These are phyloP conservation scores for Drosophila chauvacae DNA, from an alignment of 1,140 invertebrate genomes.

Conservation along the genomic window DNA sequence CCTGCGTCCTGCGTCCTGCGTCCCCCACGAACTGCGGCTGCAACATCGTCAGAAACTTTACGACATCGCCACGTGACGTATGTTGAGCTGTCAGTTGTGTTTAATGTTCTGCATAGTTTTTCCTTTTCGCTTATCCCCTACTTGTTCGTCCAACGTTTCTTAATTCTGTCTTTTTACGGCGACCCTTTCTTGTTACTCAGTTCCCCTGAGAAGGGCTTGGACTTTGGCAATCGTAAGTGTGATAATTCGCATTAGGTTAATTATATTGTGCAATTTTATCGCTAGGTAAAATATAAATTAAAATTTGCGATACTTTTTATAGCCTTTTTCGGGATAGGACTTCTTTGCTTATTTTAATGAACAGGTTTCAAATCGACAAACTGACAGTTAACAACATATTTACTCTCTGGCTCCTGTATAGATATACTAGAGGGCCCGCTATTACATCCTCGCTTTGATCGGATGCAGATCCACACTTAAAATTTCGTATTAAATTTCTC, in stretches of 20 bases:
- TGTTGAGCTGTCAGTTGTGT: constrained; percentile 80
- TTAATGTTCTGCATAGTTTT: constrained; percentile 75
- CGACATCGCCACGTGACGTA: constrained; percentile 79
- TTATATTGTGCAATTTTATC: background rate
- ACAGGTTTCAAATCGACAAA: background rate
- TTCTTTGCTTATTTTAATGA: background rate
- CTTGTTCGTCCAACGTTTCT: constrained; percentile 4
- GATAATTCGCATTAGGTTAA: constrained; percentile 9
- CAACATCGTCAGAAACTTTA: constrained; percentile 68
- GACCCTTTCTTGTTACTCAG: constrained; percentile 6
- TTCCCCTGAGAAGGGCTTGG: background rate
- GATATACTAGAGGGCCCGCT: no score
- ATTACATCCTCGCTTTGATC: no score
- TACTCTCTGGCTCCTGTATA: no score
- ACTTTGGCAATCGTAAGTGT: background rate
- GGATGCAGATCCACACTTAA: no score
- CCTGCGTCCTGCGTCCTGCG: background rate
- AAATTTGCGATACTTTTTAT: background rate
- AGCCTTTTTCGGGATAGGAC: background rate
- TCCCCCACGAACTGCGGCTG: constrained; percentile 21
- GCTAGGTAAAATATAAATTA: background rate
- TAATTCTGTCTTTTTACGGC: constrained; percentile 18
- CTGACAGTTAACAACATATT: no score
- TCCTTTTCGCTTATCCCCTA: constrained; percentile 5
- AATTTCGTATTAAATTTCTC: no score